phyloP scores from a whole-genome alignment of 2,888 invertebrate species.

The Drosophila diplacantha region DNA sequence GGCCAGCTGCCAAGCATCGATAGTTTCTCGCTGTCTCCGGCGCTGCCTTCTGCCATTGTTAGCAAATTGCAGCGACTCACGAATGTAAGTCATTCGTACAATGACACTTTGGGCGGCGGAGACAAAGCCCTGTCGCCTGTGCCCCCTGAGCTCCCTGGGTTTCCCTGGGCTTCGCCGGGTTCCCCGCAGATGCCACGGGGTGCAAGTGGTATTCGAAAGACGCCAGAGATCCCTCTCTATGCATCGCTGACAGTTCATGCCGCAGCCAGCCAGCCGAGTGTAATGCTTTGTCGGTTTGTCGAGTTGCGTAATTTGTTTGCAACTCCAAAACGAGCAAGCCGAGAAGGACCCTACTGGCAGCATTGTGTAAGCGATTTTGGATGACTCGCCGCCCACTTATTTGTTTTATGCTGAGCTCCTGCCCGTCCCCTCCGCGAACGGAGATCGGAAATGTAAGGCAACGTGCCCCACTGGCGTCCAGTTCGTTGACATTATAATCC shows the following conservation, averaged over 20 bases:
- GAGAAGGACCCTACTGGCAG: conserved; percentile 21
- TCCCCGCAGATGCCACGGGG: conserved; percentile 2
- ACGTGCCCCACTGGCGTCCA: conserved; percentile 25
- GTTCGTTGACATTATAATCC: conserved; percentile 44
- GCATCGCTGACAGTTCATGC: conserved; percentile 44
- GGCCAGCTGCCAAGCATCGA: conserved; percentile 41
- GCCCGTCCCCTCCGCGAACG: conserved; percentile 31
- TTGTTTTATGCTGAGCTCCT: conserved; percentile 31
- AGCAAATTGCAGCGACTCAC: conserved; percentile 28
- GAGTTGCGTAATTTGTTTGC: conserved; percentile 69
- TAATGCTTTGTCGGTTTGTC: conserved; percentile 50
- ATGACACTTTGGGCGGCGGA: conserved; percentile 51
- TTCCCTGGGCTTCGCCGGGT: no score
- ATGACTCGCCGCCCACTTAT: conserved; percentile 44
- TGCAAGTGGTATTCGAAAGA: conserved; percentile 12
- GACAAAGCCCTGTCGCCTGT: conserved; percentile 6
- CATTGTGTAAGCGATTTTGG: conserved; percentile 52
- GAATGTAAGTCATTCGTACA: conserved; percentile 65
- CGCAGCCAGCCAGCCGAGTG: conserved; percentile 35
- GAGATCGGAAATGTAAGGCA: conserved; percentile 68
- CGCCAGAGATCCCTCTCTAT: conserved; percentile 12
- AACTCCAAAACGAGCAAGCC: conserved; percentile 43
- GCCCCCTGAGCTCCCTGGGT: neutral
- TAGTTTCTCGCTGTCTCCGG: conserved; percentile 10
- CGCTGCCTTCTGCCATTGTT: conserved; percentile 15